phyloP scores from a whole-genome alignment of 2,797 vertebrate species.

The Euphonia xanthogaster region DNA sequence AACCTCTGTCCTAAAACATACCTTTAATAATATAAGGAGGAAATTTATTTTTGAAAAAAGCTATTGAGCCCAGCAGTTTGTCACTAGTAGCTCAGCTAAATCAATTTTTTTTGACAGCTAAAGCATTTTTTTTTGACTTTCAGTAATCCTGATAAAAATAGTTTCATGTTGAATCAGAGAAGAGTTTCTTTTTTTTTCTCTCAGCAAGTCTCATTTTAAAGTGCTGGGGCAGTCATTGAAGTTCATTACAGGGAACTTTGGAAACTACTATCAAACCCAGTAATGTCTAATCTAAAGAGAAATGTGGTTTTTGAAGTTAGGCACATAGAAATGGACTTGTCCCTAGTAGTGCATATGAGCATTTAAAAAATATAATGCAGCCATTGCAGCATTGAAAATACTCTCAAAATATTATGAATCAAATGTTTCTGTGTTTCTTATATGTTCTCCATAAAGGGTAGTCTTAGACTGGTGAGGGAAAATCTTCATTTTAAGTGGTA shows the following conservation, averaged over 20 bases:
- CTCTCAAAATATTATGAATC: neutral
- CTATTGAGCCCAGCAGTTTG: neutral
- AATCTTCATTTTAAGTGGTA: neutral
- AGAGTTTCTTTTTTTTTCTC: neutral
- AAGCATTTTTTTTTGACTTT: neutral
- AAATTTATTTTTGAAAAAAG: neutral
- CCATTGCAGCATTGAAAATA: neutral
- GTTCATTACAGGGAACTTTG: neutral
- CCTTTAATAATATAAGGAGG: neutral
- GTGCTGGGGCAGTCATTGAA: neutral
- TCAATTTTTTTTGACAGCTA: too few relatives aligned
- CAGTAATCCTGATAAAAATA: neutral
- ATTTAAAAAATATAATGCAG: neutral
- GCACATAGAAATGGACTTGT: neutral
- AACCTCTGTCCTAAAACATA: neutral
- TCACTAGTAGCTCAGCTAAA: neutral
- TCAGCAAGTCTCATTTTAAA: neutral
- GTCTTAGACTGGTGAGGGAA: neutral
- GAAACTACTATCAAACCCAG: neutral
- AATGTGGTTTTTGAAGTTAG: neutral
- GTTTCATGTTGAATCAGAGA: neutral
- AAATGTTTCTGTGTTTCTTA: neutral
- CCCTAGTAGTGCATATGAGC: neutral
- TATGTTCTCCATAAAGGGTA: neutral
- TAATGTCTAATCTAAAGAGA: neutral